Base-by-base conservation (phyloP, 2,113 vertebrate species). In the Pteruthius melanotis region DNA sequence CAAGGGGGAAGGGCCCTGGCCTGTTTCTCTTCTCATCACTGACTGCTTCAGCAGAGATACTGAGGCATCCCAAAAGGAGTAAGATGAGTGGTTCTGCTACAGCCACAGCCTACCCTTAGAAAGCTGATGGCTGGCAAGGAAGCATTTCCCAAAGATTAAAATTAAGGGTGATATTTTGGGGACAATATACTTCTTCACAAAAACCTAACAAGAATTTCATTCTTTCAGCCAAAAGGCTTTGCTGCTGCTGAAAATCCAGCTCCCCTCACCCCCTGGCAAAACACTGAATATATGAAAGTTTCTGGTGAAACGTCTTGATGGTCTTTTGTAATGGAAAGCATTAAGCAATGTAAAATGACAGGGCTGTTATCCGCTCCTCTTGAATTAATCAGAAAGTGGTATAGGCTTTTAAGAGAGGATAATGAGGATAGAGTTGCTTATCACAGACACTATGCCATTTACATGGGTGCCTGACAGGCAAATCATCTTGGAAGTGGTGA, bases 401-500 rank as follows among this genome's bases (percentile, higher is more conserved):
- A 45, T 7, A 93, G 53, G 74, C 77, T 89, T 93, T 91, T 89
- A 72, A 79, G 65, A 72, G 75, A 89, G 66, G 40, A 91, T 93
- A 92, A 94, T 91, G 71, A 91, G 71, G 77, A 69, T 4, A 57
- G 35, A 77, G 68, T 57, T 91, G 31, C 89, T 96, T 89, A 91
- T 87, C 59, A 72, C 14, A 33, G 66, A 69, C 42, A 56, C 0
- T 3, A 69, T 50, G 52, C 70, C 78, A 72, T 87, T 86, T 92
- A 60, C 78, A 84, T 9, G 33, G 33, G 69, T 57, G 77, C 30
- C 80, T 92, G 78, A 90, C 75, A 94, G 61, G 66, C 63, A 94
- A 69, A 89, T 91, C 28, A 59, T 82, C 64, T 54, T 59, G 84
- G 75, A 96, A 93, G 45, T 76, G 85, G 22, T 66, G 37, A 83